phyloP scores from a whole-genome alignment of 2,113 vertebrate genomes.

The Tachuris rubrigastra region DNA sequence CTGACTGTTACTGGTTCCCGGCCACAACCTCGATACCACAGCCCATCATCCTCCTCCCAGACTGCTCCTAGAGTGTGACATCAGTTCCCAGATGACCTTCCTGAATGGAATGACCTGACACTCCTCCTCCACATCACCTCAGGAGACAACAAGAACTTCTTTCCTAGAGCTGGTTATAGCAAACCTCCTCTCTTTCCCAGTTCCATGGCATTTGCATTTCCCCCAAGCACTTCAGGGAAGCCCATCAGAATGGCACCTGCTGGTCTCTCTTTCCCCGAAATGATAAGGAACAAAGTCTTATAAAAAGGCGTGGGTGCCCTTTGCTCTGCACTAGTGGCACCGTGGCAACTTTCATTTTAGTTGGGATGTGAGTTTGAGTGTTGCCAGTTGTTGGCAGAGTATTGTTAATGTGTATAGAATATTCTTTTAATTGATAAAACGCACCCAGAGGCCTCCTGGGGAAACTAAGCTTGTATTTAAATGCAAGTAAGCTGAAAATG shows the following conservation, averaged over 20 bases:
- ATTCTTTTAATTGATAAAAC: slow-evolving; percentile 43
- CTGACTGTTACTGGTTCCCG: neutral
- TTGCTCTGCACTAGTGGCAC: neutral
- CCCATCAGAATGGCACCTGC: neutral
- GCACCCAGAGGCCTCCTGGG: neutral
- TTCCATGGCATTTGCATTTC: neutral
- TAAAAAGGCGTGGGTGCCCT: neutral
- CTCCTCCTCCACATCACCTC: neutral
- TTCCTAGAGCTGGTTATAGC: neutral
- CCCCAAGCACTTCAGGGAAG: neutral
- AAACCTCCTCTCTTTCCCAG: neutral
- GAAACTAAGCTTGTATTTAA: slow-evolving; percentile 6
- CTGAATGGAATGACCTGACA: neutral
- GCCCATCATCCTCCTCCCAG: neutral
- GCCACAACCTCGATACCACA: neutral
- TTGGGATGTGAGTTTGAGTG: neutral
- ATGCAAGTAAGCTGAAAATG: slow-evolving; percentile 10
- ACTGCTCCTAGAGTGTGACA: neutral
- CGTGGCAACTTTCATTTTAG: neutral
- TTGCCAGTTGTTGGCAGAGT: neutral
- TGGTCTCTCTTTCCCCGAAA: neutral
- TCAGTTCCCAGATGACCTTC: neutral
- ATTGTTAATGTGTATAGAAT: slow-evolving; percentile 31
- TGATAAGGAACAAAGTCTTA: neutral
- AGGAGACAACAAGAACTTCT: neutral